Conservation (phyloP, 2,888 invertebrate genomes). For the Pharmacophagus antenor region DNA sequence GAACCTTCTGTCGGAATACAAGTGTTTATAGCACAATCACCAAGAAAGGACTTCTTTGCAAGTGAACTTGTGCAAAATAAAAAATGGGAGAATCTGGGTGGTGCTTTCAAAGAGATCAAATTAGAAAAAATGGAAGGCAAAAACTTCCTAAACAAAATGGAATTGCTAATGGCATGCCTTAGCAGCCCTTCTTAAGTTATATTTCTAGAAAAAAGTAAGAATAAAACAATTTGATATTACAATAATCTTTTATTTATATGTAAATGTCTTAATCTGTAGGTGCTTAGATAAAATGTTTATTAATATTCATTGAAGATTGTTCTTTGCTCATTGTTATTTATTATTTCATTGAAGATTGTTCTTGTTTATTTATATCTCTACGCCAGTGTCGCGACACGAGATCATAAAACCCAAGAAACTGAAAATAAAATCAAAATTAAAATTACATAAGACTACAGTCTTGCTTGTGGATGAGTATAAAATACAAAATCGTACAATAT, state of each 20-base stretch:
- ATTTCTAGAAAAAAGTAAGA: slow-evolving; percentile 24
- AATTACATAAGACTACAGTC: background rate
- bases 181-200: slow-evolving; percentile 84
- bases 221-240: slow-evolving; percentile 39
- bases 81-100: slow-evolving; percentile 97
- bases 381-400: slow-evolving; percentile 56
- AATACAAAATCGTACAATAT: background rate
- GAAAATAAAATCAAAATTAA: slow-evolving; percentile 42
- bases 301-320: slow-evolving; percentile 76
- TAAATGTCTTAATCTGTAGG: slow-evolving; percentile 67
- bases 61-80: slow-evolving; percentile 93
- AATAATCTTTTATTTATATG: slow-evolving; percentile 55
- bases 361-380: slow-evolving; percentile 60
- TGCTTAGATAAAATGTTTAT: slow-evolving; percentile 77
- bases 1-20: slow-evolving; percentile 94
- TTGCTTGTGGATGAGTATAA: too few relatives aligned
- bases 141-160: slow-evolving; percentile 97
- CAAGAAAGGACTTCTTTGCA: slow-evolving; percentile 92
- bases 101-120: slow-evolving; percentile 92
- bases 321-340: too few relatives aligned
- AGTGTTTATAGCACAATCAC: slow-evolving; percentile 94
- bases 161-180: slow-evolving; percentile 94
- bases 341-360: slow-evolving; percentile 80
- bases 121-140: slow-evolving; percentile 97
- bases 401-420: slow-evolving; percentile 64